Evolutionary conservation across 2,797 vertebrate genomes (phyloP).

Genomic region (Picus viridis): DNA sequence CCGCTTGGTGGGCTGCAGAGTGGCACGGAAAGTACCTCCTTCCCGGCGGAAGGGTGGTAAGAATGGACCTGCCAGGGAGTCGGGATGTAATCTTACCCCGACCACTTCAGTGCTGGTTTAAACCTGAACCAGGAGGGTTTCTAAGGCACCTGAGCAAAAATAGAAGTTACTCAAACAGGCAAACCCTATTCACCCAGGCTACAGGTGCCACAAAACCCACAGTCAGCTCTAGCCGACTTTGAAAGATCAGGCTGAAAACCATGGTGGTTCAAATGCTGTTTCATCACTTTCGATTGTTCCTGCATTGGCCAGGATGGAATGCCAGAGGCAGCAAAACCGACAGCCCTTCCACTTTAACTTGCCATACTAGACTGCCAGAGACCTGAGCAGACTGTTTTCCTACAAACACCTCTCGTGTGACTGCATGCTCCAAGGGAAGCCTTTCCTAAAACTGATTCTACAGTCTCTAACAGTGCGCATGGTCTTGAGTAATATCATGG

Average conservation of each 20-base stretch:
- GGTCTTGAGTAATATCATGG: neutral
- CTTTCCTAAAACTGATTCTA: neutral
- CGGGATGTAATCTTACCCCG: fast-evolving
- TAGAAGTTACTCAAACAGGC: neutral
- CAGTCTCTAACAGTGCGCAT: fast-evolving
- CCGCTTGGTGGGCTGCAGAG: fast-evolving
- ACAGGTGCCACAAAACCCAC: neutral
- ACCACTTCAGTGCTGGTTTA: fast-evolving
- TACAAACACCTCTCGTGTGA: neutral
- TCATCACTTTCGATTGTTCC: neutral
- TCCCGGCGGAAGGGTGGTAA: neutral
- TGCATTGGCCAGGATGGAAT: neutral
- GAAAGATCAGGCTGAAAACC: neutral
- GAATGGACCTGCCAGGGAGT: fast-evolving
- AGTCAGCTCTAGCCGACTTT: neutral
- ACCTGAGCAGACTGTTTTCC: neutral
- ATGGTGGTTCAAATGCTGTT: neutral
- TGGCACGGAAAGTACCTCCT: neutral
- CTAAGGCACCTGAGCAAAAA: neutral
- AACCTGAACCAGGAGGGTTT: fast-evolving
- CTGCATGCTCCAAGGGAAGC: neutral
- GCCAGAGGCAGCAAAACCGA: neutral
- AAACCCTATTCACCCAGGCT: neutral
- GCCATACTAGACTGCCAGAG: fast-evolving
- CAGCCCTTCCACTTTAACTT: neutral